Percentiles rank a stretch among this genome's conserved stretches.
Conservation (phyloP, 2,888 invertebrate species). For the Lycaena phlaeas region DNA sequence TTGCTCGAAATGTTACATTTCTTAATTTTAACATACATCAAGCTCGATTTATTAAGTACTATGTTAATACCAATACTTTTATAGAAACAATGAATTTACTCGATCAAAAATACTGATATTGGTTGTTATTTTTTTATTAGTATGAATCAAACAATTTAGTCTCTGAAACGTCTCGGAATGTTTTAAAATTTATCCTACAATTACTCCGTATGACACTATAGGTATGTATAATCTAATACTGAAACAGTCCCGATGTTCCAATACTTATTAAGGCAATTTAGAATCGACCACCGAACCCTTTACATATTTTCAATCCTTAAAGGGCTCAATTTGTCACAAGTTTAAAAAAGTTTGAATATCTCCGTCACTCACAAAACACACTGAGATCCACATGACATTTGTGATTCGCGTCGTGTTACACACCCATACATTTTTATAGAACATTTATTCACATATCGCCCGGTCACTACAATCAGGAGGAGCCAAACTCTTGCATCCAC, state of each 20-base stretch:
- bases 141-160: not conserved
- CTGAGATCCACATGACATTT: slow-evolving; percentile 6
- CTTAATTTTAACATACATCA: no score
- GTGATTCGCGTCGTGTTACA: slow-evolving; percentile 6
- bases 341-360: not conserved
- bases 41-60: slow-evolving; percentile 4
- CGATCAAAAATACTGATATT: no score
- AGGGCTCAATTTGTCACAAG: not conserved
- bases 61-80: not conserved
- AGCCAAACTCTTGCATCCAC: slow-evolving; percentile 98
- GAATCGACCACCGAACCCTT: not conserved
- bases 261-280: slow-evolving; percentile 36
- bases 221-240: slow-evolving; percentile 51
- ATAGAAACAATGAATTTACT: no score
- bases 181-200: slow-evolving; percentile 23
- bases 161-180: slow-evolving; percentile 15
- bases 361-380: not conserved
- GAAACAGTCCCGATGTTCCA: slow-evolving; percentile 37
- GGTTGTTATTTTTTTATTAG: no score
- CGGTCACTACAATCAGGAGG: slow-evolving; percentile 77
- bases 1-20: no score
- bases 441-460: slow-evolving; percentile 9
- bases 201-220: slow-evolving; percentile 44
- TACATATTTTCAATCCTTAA: not conserved
- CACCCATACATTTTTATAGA: slow-evolving; percentile 6